Percentiles rank a stretch among this genome's conserved stretches.
Evolutionary conservation across 2,797 vertebrate genomes (phyloP).

Genomic region (Ficedula albicollis): DNA sequence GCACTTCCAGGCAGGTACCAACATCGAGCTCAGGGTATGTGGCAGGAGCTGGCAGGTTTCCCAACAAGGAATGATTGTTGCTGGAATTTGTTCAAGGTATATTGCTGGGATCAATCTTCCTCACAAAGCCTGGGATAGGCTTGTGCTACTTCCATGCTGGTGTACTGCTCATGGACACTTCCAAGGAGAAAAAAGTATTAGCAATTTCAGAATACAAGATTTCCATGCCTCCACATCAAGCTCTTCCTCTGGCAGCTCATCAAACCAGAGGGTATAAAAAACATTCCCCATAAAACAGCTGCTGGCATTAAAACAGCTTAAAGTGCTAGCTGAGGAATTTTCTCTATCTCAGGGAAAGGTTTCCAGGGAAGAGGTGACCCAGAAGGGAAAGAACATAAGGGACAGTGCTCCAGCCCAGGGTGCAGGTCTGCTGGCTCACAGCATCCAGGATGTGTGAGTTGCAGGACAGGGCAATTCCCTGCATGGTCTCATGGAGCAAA

Average conservation of each 20-base stretch:
- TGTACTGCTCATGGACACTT: not conserved
- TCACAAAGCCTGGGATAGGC: not conserved
- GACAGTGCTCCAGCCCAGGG: not conserved
- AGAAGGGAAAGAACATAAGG: not conserved
- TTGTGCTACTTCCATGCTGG: not conserved
- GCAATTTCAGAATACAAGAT: not conserved
- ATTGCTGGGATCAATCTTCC: not conserved
- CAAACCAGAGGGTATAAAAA: not conserved
- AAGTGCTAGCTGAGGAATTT: not conserved
- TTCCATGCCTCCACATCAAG: not conserved
- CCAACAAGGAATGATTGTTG: not conserved
- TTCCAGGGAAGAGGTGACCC: not conserved
- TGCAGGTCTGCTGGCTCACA: not conserved
- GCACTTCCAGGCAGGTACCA: not conserved
- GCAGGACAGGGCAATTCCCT: not conserved
- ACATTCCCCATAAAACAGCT: not conserved
- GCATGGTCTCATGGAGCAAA: not conserved
- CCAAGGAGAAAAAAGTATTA: not conserved
- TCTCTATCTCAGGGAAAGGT: not conserved
- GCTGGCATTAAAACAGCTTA: not conserved
- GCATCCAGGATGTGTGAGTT: not conserved
- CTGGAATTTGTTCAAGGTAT: not conserved
- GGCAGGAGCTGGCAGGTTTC: not conserved
- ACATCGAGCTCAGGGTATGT: fast-evolving
- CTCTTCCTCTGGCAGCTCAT: not conserved